phyloP scores from a whole-genome alignment of 2,888 invertebrate species.

The Athalia cordata region DNA sequence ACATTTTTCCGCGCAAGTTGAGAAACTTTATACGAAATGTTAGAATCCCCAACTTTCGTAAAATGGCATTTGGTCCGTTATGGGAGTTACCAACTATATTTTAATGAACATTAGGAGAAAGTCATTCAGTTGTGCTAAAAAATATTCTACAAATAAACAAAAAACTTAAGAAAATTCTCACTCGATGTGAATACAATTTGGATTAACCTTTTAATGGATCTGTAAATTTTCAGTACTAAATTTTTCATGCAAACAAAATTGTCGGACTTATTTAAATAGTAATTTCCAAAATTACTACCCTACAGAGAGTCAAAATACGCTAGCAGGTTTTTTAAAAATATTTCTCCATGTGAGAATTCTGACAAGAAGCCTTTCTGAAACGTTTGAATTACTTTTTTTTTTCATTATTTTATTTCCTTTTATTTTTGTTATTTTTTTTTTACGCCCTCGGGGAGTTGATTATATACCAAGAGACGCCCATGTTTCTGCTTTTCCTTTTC shows the following conservation, averaged over 20 bases:
- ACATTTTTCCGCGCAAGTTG: conserved; percentile 19
- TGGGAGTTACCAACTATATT: conserved; percentile 2
- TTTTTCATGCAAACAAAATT: too few relatives aligned
- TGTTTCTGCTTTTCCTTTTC: conserved; percentile 46
- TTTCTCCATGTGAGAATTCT: background rate
- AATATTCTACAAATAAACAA: background rate
- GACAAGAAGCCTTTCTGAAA: conserved; percentile 30
- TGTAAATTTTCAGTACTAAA: too few relatives aligned
- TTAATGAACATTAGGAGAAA: conserved; percentile 5
- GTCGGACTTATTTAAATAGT: too few relatives aligned
- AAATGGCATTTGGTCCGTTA: conserved; percentile 33
- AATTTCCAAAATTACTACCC: too few relatives aligned
- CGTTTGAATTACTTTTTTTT: conserved; percentile 30
- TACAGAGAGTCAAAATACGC: too few relatives aligned
- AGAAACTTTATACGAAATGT: conserved; percentile 26
- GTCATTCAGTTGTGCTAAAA: conserved; percentile 13
- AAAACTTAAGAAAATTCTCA: background rate
- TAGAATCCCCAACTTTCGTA: conserved; percentile 1
- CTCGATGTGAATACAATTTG: too few relatives aligned
- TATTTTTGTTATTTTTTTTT: background rate
- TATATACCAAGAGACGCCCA: conserved; percentile 34
- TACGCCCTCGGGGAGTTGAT: conserved; percentile 33
- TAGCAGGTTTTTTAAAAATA: background rate
- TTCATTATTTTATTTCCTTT: background rate
- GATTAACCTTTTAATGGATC: too few relatives aligned